Evolutionary conservation across 2,888 invertebrate species (phyloP).

Genomic region (Ormyrus labotus): DNA sequence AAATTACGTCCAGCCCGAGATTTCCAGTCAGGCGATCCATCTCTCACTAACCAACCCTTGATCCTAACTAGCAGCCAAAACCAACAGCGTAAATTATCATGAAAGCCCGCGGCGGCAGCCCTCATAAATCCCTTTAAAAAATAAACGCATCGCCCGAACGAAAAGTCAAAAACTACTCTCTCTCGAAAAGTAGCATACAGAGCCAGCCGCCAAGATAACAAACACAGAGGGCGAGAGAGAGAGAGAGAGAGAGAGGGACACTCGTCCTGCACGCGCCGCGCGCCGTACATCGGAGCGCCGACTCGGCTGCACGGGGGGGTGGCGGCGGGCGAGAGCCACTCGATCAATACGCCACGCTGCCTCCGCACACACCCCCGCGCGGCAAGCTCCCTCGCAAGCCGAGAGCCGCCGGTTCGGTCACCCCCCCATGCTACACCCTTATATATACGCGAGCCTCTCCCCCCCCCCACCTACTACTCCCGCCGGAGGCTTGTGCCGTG

Average conservation of each 20-base stretch:
- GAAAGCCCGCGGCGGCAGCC: constrained; percentile 6
- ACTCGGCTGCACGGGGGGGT: not conserved
- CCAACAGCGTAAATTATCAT: constrained; percentile 3
- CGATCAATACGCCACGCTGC: constrained; percentile 76
- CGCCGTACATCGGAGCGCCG: not conserved
- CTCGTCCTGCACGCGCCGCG: constrained; percentile 34
- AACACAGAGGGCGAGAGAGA: constrained; percentile 18
- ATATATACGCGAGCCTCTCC: no score
- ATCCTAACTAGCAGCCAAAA: not conserved
- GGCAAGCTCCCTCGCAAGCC: no score
- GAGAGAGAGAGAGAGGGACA: constrained; percentile 1
- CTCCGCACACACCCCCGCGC: constrained; percentile 61
- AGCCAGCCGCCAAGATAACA: constrained; percentile 26
- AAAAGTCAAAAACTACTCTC: constrained; percentile 4
- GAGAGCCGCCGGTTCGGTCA: no score
- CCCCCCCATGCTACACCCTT: no score
- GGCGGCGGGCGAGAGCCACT: constrained; percentile 68
- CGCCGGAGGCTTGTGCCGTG: no score
- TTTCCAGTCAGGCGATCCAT: not conserved
- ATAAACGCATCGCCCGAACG: not conserved
- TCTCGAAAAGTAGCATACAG: not conserved
- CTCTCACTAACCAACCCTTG: not conserved
- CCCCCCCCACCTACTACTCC: no score
- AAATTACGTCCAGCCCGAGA: not conserved
- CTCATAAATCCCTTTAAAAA: no score